These are phyloP conservation scores for Andrena bucephala DNA, from an alignment of 2,888 invertebrate species.

Conservation along the genomic window DNA sequence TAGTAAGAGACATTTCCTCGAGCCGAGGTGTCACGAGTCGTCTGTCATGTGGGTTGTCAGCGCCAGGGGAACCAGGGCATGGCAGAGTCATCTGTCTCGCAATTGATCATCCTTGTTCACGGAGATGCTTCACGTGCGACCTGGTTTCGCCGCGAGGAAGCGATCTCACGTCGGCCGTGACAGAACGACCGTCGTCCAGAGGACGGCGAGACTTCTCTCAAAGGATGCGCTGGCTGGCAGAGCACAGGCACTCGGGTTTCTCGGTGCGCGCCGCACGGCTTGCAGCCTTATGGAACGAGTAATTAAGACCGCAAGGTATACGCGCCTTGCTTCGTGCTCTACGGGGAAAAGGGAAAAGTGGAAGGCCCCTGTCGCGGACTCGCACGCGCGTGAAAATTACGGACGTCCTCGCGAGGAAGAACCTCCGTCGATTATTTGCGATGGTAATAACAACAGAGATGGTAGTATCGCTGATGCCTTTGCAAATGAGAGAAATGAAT, in stretches of 20 bases:
- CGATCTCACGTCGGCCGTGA: conserved; percentile 58
- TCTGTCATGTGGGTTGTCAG: conserved; percentile 69
- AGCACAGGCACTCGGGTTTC: not conserved
- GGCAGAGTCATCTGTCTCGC: conserved; percentile 59
- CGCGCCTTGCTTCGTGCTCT: not conserved
- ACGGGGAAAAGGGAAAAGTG: not conserved
- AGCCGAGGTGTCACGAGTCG: conserved; percentile 64
- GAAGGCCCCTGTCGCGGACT: not conserved
- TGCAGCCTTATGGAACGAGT: conserved; percentile 16
- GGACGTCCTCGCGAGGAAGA: not conserved
- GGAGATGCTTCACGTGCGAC: conserved; percentile 73
- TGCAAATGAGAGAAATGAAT: not conserved
- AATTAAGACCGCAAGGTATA: conserved; percentile 11
- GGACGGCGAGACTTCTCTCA: conserved; percentile 15
- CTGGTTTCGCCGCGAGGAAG: conserved; percentile 67
- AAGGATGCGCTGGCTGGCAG: not conserved
- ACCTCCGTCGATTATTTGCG: not conserved
- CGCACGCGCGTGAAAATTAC: not conserved
- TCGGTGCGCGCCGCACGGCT: not conserved
- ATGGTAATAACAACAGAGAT: not conserved
- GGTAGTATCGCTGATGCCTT: not conserved
- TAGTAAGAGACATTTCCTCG: not conserved
- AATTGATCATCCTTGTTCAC: conserved; percentile 61
- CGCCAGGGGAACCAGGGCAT: conserved; percentile 75
- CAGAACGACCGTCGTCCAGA: conserved; percentile 46